These are phyloP conservation scores for Entomobrya multifasciata DNA, from an alignment of 2,888 invertebrate species.

Conservation along the genomic window DNA sequence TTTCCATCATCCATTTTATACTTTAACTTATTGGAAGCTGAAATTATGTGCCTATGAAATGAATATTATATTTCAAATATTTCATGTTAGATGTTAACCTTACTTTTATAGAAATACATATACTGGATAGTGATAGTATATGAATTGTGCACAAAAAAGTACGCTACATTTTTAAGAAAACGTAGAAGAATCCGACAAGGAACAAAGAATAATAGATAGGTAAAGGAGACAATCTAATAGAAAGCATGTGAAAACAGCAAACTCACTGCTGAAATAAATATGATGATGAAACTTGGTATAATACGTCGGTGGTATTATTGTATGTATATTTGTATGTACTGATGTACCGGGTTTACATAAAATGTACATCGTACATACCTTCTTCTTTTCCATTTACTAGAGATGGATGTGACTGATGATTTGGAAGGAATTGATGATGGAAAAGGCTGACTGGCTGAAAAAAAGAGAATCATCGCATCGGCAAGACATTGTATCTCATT, in stretches of 20 bases:
- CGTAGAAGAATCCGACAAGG: background rate
- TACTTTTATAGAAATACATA: background rate
- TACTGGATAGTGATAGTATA: background rate
- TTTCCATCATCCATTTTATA: conserved; percentile 6
- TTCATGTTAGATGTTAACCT: too few species aligned
- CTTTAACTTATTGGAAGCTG: conserved; percentile 11
- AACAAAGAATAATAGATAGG: too few species aligned
- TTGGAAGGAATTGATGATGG: conserved; percentile 79
- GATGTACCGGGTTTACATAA: too few species aligned
- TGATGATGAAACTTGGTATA: conserved; percentile 25
- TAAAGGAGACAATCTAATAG: conserved; percentile 19
- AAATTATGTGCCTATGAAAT: conserved; percentile 1
- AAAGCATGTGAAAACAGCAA: conserved; percentile 50
- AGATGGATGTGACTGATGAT: conserved; percentile 77
- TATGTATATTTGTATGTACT: background rate
- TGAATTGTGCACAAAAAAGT: background rate
- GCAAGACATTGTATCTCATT: conserved; percentile 78
- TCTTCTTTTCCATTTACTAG: conserved; percentile 59
- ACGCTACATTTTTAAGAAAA: conserved; percentile 9
- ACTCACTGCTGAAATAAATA: conserved; percentile 30
- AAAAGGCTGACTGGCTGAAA: conserved; percentile 73
- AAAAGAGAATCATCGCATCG: conserved; percentile 54
- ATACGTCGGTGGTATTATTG: background rate
- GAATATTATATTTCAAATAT: background rate
- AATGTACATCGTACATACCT: background rate